Percentiles rank a stretch among this genome's conserved stretches.
These are phyloP conservation scores for Cerastoderma edule DNA, from an alignment of 2,888 invertebrate genomes.

Conservation along the genomic window DNA sequence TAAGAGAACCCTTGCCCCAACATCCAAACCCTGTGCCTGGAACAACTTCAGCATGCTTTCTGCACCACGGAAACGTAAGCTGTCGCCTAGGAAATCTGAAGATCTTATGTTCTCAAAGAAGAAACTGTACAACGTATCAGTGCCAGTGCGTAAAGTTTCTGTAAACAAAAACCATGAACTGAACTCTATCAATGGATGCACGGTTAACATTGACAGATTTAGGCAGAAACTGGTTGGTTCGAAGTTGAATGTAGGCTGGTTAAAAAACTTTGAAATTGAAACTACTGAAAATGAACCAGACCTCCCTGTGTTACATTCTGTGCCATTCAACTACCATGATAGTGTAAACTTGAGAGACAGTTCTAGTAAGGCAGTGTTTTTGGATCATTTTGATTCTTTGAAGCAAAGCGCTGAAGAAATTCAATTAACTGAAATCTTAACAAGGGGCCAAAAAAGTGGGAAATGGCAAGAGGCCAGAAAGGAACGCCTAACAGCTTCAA, in stretches of 20 bases:
- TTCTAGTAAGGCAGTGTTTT: background rate
- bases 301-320: background rate
- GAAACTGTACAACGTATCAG: background rate
- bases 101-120: background rate
- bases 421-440: background rate
- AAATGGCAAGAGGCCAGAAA: background rate
- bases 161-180: background rate
- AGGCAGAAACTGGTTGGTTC: background rate
- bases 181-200: background rate
- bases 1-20: conserved; percentile 17
- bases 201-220: conserved; percentile 13
- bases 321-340: background rate
- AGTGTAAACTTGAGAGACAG: background rate
- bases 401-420: background rate
- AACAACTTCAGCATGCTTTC: conserved; percentile 4
- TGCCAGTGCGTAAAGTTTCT: background rate
- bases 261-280: background rate
- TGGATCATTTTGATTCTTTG: background rate
- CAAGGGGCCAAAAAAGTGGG: background rate
- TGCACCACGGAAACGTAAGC: conserved; percentile 1
- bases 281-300: background rate
- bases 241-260: conserved; percentile 12
- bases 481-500: conserved; percentile 2
- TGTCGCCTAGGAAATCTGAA: background rate
- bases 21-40: conserved; percentile 15